A percentile compares a stretch with the other conserved stretches of the same genome.
phyloP scores from a whole-genome alignment of 2,797 vertebrate species.

The Halcyon chelicuti region DNA sequence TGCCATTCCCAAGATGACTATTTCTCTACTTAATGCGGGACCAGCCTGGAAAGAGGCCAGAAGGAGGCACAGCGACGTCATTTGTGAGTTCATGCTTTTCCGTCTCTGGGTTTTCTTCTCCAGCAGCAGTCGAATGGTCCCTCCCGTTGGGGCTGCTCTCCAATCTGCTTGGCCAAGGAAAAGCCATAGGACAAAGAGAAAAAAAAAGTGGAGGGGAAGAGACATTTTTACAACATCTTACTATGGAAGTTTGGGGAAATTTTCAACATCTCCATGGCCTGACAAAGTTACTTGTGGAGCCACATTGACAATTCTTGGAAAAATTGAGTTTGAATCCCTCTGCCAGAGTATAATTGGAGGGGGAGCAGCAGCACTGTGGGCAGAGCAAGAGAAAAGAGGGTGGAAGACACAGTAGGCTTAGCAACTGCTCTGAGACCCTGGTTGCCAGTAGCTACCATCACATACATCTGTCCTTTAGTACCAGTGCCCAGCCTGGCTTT shows the following conservation, averaged over 20 bases:
- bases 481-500: neutral
- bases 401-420: neutral
- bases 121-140: neutral
- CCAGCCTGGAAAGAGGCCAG: neutral
- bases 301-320: neutral
- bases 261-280: neutral
- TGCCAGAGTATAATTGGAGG: neutral
- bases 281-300: neutral
- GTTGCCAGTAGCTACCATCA: neutral
- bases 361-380: neutral
- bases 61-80: neutral
- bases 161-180: neutral
- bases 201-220: neutral
- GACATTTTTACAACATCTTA: neutral
- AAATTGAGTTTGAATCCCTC: neutral
- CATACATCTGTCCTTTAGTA: neutral
- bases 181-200: neutral
- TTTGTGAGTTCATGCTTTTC: neutral
- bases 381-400: neutral
- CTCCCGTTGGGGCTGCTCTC: neutral
- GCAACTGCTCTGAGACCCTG: neutral
- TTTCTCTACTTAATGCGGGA: neutral
- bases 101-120: accelerated
- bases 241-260: neutral
- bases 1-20: accelerated